Percentiles rank a stretch among this genome's conserved stretches.
Conservation (phyloP, 2,113 vertebrate genomes). For the Miniopterus natalensis region DNA sequence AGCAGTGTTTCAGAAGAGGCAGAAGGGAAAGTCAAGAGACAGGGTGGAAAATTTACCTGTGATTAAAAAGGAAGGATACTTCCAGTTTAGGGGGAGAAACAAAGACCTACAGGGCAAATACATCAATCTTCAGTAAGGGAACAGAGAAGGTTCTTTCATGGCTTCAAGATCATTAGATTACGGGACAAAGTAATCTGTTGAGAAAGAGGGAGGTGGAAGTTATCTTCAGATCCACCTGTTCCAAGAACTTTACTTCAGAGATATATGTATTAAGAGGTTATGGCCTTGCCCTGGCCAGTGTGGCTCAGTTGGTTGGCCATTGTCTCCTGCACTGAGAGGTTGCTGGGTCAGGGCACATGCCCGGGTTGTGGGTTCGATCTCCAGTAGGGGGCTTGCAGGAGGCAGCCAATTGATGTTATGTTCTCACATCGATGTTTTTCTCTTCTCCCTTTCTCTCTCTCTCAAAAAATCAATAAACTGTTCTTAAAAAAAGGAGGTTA, state of each 20-base stretch:
- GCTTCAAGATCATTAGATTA: background rate
- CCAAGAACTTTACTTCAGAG: slow-evolving; percentile 32
- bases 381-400: too few relatives aligned
- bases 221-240: background rate
- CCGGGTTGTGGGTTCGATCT: too few relatives aligned
- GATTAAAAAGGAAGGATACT: background rate
- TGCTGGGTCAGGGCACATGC: too few relatives aligned
- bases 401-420: too few relatives aligned
- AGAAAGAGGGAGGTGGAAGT: background rate
- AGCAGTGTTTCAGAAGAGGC: background rate
- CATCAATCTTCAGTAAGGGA: background rate
- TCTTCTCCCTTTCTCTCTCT: too few relatives aligned
- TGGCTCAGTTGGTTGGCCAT: too few relatives aligned
- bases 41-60: background rate
- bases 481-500: too few relatives aligned
- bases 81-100: background rate
- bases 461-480: too few relatives aligned
- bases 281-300: background rate
- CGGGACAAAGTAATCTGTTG: background rate
- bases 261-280: background rate
- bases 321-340: too few relatives aligned
- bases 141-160: background rate
- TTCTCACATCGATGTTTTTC: too few relatives aligned
- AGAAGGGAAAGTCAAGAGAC: background rate
- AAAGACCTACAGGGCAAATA: background rate